Percentiles rank a stretch among this genome's conserved stretches.
These are phyloP conservation scores for Paramuricea clavata DNA, from an alignment of 92 coral and sea anemone species.

Conservation along the genomic window DNA sequence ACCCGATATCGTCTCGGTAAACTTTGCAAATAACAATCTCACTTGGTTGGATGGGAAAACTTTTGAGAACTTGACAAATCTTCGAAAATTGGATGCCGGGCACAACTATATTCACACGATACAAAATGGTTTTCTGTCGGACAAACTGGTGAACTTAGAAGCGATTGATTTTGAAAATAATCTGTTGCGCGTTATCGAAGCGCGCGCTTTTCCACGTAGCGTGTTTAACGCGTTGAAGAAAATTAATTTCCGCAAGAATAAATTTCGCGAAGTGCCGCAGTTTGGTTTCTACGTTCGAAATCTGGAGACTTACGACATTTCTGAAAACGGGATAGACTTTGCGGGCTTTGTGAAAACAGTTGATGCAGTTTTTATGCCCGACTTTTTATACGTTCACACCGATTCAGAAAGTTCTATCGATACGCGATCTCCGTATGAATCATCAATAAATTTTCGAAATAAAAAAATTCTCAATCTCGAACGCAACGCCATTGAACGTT, in stretches of 20 bases:
- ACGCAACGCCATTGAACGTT: not conserved
- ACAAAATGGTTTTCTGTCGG: constrained; percentile 8
- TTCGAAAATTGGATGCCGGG: constrained; percentile 64
- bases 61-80: constrained; percentile 44
- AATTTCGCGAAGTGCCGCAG: not conserved
- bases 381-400: not conserved
- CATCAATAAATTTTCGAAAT: not conserved
- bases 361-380: not conserved
- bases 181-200: not conserved
- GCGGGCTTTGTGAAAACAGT: not conserved
- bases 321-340: not conserved
- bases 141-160: not conserved
- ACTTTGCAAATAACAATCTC: constrained; percentile 55
- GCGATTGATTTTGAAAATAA: constrained; percentile 70
- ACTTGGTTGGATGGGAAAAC: constrained; percentile 47
- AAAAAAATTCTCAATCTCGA: not conserved
- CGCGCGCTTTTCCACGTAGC: constrained; percentile 2
- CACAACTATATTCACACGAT: constrained; percentile 52
- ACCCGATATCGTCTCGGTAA: not conserved
- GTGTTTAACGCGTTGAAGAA: constrained; percentile 6
- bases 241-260: constrained; percentile 2
- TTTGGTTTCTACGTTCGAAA: constrained; percentile 14
- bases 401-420: not conserved
- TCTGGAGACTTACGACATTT: not conserved
- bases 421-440: not conserved